phyloP scores from a whole-genome alignment of 2,888 invertebrate species.

The Nudaria mundana region DNA sequence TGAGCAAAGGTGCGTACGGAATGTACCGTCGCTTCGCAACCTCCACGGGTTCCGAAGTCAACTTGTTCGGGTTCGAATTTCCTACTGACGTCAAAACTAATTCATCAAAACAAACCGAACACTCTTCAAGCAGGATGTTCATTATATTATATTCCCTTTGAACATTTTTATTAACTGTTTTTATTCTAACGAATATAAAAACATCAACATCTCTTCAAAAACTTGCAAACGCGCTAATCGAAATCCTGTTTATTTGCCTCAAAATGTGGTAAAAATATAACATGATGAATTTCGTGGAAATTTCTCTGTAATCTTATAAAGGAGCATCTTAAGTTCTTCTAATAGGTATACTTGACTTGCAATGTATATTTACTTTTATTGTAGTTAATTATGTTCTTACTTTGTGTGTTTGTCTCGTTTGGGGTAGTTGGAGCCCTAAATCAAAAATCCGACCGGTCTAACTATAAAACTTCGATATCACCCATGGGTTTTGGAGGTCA shows the following conservation, averaged over 20 bases:
- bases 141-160: no score
- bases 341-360: slow-evolving; percentile 33
- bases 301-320: slow-evolving; percentile 38
- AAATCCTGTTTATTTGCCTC: slow-evolving; percentile 38
- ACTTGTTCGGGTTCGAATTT: no score
- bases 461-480: neutral
- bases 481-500: neutral
- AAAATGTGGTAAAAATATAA: slow-evolving; percentile 33
- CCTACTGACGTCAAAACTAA: no score
- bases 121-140: no score
- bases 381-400: neutral
- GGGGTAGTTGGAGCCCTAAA: neutral
- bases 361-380: slow-evolving; percentile 6
- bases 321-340: slow-evolving; percentile 28
- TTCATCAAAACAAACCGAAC: no score
- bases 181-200: no score
- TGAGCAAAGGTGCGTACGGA: no score
- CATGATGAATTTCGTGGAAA: slow-evolving; percentile 34
- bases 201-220: slow-evolving; percentile 25
- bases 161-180: no score
- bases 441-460: no score
- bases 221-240: slow-evolving; percentile 38
- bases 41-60: no score
- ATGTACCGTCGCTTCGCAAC: no score
- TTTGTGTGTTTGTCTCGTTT: neutral